Percentiles rank a stretch among this genome's conserved stretches.
Evolutionary conservation across 2,888 invertebrate genomes (phyloP).

Genomic region (Ischnura elegans): DNA sequence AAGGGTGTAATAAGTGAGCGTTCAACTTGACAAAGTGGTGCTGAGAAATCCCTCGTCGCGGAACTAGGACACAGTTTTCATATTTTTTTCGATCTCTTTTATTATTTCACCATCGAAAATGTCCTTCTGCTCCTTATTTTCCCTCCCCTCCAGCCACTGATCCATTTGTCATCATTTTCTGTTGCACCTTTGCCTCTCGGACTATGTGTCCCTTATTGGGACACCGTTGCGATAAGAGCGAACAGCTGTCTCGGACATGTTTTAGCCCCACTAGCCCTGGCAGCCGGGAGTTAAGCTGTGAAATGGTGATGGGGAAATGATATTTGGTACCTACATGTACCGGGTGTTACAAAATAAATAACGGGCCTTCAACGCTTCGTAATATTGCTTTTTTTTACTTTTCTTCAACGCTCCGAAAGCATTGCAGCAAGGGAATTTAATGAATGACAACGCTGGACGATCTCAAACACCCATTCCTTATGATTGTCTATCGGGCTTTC

Average conservation of each 20-base stretch:
- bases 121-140: neutral
- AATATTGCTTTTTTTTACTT: no score
- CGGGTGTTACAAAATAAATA: no score
- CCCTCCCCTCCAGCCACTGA: neutral
- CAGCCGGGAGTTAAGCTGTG: no score
- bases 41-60: neutral
- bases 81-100: neutral
- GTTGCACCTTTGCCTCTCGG: neutral
- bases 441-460: no score
- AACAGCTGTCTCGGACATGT: neutral
- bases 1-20: neutral
- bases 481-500: no score
- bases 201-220: neutral
- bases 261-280: neutral
- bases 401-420: no score
- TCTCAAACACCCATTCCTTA: no score
- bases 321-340: no score
- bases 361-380: no score
- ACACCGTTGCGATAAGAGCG: neutral
- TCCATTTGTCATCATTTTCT: conserved; percentile 4
- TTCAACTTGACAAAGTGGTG: neutral
- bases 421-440: no score
- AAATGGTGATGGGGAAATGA: no score
- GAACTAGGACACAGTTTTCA: neutral
- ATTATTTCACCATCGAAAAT: neutral